Conservation (phyloP, 2,113 vertebrate species). For the Emydocephalus ijimae region DNA sequence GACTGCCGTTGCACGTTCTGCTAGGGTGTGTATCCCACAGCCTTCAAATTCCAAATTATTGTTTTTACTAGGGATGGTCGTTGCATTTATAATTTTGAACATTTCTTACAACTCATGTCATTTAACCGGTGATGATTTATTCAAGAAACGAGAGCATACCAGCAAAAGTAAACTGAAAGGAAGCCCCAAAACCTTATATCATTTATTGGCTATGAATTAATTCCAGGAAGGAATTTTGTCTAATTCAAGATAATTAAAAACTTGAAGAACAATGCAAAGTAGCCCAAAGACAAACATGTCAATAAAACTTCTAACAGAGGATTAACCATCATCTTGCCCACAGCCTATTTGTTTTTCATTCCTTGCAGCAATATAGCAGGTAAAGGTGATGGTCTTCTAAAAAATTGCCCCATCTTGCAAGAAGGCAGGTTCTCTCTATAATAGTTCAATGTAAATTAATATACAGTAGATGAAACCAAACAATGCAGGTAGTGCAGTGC, state of each 20-base stretch:
- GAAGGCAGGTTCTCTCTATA: not conserved
- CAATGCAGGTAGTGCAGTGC: not conserved
- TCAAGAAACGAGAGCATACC: not conserved
- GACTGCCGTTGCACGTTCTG: no score
- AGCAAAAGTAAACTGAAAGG: not conserved
- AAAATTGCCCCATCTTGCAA: not conserved
- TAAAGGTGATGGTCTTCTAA: not conserved
- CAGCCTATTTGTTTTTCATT: not conserved
- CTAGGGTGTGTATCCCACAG: no score
- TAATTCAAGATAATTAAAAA: constrained; percentile 33
- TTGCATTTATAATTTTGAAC: not conserved
- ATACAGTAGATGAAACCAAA: not conserved
- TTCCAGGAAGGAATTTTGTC: constrained; percentile 40
- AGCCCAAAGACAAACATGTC: not conserved
- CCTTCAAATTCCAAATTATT: constrained; percentile 30
- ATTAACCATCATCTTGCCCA: not conserved
- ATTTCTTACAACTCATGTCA: not conserved
- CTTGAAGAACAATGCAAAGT: not conserved
- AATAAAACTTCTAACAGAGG: not conserved
- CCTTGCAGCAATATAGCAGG: not conserved
- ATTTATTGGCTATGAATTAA: constrained; percentile 35
- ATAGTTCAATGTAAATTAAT: not conserved
- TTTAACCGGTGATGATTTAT: not conserved
- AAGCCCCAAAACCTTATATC: constrained; percentile 4
- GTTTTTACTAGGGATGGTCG: constrained; percentile 35